Base-by-base conservation (phyloP, 2,113 vertebrate genomes). In the Progne subis region DNA sequence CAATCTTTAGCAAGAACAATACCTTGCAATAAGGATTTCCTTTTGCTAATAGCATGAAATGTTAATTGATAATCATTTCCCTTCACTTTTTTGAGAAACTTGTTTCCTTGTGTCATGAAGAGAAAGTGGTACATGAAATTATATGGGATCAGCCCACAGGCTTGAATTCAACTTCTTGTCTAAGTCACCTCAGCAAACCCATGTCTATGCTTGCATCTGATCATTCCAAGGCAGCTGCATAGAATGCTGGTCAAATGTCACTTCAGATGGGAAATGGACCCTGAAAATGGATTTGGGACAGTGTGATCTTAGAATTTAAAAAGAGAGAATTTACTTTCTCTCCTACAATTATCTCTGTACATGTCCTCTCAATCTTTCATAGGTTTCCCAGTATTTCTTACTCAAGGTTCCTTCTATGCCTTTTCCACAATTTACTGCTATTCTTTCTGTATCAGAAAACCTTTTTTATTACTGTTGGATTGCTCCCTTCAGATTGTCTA, bases 101-200 rank as follows among this genome's bases (percentile, higher is more conserved):
- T 65, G n/a, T 41, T 20, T 26, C 49, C 2, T 37, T 65, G n/a
- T 41, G 24, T 26, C 53, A 52, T 18, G 26, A 82, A 76, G 49
- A 71, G 19, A 64, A 77, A 0, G 0, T 17, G 6, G 15, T 17
- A 75, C 10, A 9, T 53, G 14, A 89, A 86, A 74, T 49, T 24
- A 49, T 9, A 64, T 0, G 1, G n/a, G 29, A 28, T n/a, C 11
- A 88, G 24, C 23, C 32, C 24, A 59, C 1, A 7, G 26, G 11
- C 72, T 83, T 41, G 10, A 71, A 91, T 47, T 52, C 7, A 31
- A 24, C 34, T 77, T 71, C 26, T 39, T 52, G n/a, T 53, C 26
- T 28, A 70, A 55, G 18, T 11, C 41, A 61, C 15, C 20, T 37
- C 60, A 69, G 28, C 7, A 3, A 88, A 70, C 49, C 39, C 46